Conservation (phyloP, 2,888 invertebrate species). For the Boloria selene region DNA sequence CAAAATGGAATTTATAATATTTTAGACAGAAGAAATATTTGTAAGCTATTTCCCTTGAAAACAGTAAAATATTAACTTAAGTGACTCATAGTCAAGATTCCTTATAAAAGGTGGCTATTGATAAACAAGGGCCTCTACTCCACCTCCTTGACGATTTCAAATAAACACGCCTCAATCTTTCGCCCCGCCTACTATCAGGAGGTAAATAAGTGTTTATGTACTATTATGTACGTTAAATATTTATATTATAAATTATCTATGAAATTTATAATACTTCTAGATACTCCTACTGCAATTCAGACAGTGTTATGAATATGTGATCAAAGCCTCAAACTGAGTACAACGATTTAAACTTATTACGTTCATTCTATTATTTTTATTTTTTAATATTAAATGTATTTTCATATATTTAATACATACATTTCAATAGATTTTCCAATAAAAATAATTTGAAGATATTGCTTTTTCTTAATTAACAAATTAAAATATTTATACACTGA, state of each 20-base stretch:
- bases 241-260: neutral
- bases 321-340: too few species aligned
- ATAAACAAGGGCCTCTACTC: slow-evolving; percentile 70
- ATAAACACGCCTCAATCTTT: slow-evolving; percentile 78
- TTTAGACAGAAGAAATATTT: neutral
- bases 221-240: slow-evolving; percentile 53
- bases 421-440: too few species aligned
- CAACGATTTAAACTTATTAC: too few species aligned
- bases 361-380: too few species aligned
- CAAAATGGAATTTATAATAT: neutral
- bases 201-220: slow-evolving; percentile 76
- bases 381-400: too few species aligned
- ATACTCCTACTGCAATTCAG: neutral
- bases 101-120: slow-evolving; percentile 51
- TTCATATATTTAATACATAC: too few species aligned
- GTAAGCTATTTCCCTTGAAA: neutral
- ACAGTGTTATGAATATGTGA: neutral
- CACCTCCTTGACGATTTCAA: slow-evolving; percentile 79
- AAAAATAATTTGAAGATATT: too few species aligned
- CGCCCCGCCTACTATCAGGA: slow-evolving; percentile 75
- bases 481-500: too few species aligned
- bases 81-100: neutral
- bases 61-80: neutral
- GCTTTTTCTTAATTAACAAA: too few species aligned
- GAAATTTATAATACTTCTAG: neutral